A percentile compares a stretch with the other conserved stretches of the same genome.
Evolutionary conservation across 2,113 vertebrate genomes (phyloP).

Genomic region (Pangasianodon gigas): DNA sequence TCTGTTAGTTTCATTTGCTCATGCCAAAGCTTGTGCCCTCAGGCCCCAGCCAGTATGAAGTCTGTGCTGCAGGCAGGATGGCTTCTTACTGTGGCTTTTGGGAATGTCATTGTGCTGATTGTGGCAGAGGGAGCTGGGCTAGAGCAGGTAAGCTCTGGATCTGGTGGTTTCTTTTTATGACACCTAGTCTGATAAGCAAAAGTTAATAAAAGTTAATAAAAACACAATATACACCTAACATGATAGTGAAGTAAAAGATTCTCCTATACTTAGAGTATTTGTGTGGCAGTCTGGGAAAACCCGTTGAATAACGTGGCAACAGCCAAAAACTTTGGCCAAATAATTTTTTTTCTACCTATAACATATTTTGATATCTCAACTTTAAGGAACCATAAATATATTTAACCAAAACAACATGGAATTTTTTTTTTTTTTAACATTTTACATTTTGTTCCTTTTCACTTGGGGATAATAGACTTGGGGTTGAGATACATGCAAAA

Average conservation of each 20-base stretch:
- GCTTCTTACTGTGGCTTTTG: conserved; percentile 92
- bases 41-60: conserved; percentile 97
- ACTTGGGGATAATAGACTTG: background rate
- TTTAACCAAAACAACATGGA: background rate
- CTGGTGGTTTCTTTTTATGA: conserved; percentile 2
- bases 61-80: conserved; percentile 94
- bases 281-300: background rate
- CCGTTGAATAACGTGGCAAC: background rate
- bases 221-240: background rate
- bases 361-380: background rate
- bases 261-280: background rate
- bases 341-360: background rate
- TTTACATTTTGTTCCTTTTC: background rate
- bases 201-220: background rate
- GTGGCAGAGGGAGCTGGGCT: conserved; percentile 89
- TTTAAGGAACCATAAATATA: background rate
- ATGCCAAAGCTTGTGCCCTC: background rate
- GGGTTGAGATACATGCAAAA: background rate
- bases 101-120: conserved; percentile 90
- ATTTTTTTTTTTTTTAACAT: background rate
- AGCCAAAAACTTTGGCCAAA: background rate
- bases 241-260: background rate
- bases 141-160: conserved; percentile 81
- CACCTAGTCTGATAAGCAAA: background rate
- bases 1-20: background rate